Evolutionary conservation across 2,113 vertebrate genomes (phyloP), one percentile per base, ranked within the genome.

Genomic region (Rhombomys opimus): DNA sequence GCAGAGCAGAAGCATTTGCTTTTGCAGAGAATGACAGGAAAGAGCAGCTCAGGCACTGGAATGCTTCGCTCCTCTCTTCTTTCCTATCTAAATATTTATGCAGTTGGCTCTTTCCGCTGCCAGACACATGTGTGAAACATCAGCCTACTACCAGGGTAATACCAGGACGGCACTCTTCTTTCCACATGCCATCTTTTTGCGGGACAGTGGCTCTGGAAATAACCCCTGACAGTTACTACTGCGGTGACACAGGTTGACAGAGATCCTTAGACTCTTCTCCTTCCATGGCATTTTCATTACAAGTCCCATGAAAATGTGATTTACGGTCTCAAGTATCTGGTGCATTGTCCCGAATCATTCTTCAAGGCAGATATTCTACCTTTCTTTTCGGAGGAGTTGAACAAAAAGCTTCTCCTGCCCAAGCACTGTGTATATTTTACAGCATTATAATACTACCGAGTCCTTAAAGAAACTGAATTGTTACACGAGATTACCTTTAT

Each of bases 251-350:
- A 96, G 85, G 87, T 35, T 92, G 94, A 89, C 87, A 96, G 75
- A 91, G 9, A 95, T 94, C 90, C 91, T 98, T 96, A 90, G 84
- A 91, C 93, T 96, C 86, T 95, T 97, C 95, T 97, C 85, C 91
- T 97, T 97, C 93, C 92, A 90, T 54, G 82, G 67, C 77, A 91
- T 93, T 98, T 98, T 98, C 96, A 98, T 98, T 98, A 97, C 87
- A 91, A 93, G 87, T 87, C 67, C 82, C 7, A 87, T 97, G 98
- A 97, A 97, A 97, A 98, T 92, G 81, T 94, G 82, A 97, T 96
- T 95, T 98, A 97, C 97, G 93, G 32, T 88, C 77, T 95, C 90
- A 97, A 87, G 78, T 70, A 78, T 77, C 77, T 54, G 52, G 85
- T 72, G 85, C 41, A 91, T 94, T 94, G 92, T 84, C 67, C 82